Base-by-base conservation (phyloP, 2,113 vertebrate genomes). In the Cinclus mexicanus region DNA sequence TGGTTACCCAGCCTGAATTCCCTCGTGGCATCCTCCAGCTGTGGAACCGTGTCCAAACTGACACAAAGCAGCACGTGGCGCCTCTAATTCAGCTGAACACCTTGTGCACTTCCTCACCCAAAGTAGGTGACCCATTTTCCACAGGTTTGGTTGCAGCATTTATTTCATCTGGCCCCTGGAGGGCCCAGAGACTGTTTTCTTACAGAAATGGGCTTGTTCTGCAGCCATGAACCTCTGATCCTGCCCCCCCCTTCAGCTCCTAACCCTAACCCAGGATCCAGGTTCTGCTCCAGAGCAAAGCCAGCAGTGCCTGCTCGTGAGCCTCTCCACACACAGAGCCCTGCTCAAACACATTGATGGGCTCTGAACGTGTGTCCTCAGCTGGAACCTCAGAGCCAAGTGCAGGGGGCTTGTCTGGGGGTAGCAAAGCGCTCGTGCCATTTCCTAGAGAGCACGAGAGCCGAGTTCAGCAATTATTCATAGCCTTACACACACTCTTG, bases 391-490 rank as follows among this genome's bases (percentile, higher is more conserved):
- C 79, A 33, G 77, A 83, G 84, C 85, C 82, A 33, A 74, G 78
- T 0, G 67, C 64, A 63, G 83, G 60, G 64, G 42, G 7, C 71
- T 94, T 72, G 50, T 84, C 80, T 81, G 19, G 64, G 37, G 60
- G 31, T 37, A 37, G 83, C 94, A 91, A 84, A 91, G 94, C 74
- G 92, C 94, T 74, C 10, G 9, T 87, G 87, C 79, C 64, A 41
- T 47, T 96, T 94, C 92, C 41, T 47, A 31, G 59, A 67, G 4
- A 61, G 87, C 74, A 49, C 39, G 60, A 90, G 94, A 83, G 21
- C 25, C 1, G 11, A 90, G 70, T 76, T 42, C 74, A 94, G 89
- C 82, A 93, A 93, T 97, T 97, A 95, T 94, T 94, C 91, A 90
- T 60, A 33, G 87, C 96, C 93, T 80, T 41, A 42, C 44, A 53